phyloP scores from a whole-genome alignment of 2,888 invertebrate genomes.

The Pseudanteris insignis region DNA sequence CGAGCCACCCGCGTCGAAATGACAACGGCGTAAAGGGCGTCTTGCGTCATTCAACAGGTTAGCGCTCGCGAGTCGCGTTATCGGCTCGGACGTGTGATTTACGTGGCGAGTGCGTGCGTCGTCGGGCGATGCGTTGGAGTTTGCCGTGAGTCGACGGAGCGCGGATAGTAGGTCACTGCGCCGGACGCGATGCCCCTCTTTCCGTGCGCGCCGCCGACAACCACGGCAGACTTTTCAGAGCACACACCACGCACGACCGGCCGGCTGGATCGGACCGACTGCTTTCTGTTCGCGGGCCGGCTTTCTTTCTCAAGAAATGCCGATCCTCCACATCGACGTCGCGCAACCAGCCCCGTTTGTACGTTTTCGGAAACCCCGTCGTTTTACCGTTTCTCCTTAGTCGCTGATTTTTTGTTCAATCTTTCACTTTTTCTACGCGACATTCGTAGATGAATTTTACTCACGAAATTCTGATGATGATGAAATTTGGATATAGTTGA shows the following conservation, averaged over 20 bases:
- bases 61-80: conserved; percentile 6
- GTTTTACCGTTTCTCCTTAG: conserved; percentile 36
- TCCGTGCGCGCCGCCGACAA: conserved; percentile 47
- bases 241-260: conserved; percentile 45
- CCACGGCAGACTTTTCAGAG: conserved; percentile 48
- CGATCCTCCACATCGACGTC: conserved; percentile 37
- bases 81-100: conserved; percentile 26
- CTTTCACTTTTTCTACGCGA: conserved; percentile 1
- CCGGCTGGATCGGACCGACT: conserved; percentile 52
- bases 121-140: conserved; percentile 6
- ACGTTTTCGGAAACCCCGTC: conserved; percentile 27
- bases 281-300: conserved; percentile 54
- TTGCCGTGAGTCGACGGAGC: conserved; percentile 59
- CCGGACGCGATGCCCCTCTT: conserved; percentile 64
- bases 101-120: conserved; percentile 22
- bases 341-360: conserved; percentile 26
- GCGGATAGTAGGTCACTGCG: conserved; percentile 66
- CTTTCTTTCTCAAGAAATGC: conserved; percentile 63
- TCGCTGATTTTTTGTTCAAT: conserved; percentile 5
- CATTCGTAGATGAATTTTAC: not conserved
- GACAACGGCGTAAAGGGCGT: conserved; percentile 1
- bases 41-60: conserved; percentile 30
- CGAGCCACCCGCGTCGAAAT: conserved; percentile 1
- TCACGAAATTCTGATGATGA: too few relatives aligned
- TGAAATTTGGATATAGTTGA: too few relatives aligned